Evolutionary conservation across 2,113 vertebrate genomes (phyloP).

Genomic region (Nerophis ophidion): DNA sequence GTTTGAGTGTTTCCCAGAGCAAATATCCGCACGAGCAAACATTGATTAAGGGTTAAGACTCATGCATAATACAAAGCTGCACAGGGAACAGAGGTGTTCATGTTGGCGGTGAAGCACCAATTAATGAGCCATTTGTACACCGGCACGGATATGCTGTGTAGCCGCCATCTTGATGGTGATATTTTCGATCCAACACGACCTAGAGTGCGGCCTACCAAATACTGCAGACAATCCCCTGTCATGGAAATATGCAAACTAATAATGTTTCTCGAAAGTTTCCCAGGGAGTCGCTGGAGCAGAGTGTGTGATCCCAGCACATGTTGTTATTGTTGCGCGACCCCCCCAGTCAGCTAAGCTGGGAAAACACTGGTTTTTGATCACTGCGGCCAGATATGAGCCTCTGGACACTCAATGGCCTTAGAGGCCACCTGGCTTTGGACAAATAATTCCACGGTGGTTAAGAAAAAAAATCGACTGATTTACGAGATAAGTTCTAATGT

Average conservation of each 20-base stretch:
- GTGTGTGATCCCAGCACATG: constrained; percentile 55
- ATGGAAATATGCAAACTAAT: constrained; percentile 40
- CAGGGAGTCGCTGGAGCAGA: constrained; percentile 42
- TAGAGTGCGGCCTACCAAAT: constrained; percentile 5
- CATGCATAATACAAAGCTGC: constrained; percentile 47
- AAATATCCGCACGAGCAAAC: constrained; percentile 23
- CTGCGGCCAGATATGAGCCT: constrained; percentile 35
- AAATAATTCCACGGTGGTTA: constrained; percentile 15
- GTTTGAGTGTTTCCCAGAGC: constrained; percentile 6
- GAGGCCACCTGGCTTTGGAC: constrained; percentile 47
- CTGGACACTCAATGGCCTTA: constrained; percentile 29
- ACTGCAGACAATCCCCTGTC: constrained; percentile 11
- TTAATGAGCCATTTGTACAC: constrained; percentile 27
- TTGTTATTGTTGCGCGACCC: constrained; percentile 54
- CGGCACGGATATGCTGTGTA: not conserved
- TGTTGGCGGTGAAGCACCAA: constrained; percentile 12
- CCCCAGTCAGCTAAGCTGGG: constrained; percentile 57
- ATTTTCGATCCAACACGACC: not conserved
- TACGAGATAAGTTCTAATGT: not conserved
- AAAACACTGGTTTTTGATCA: constrained; percentile 52
- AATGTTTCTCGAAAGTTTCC: constrained; percentile 48
- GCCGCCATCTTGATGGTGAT: constrained; percentile 10
- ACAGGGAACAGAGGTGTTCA: constrained; percentile 42
- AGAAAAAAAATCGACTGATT: not conserved
- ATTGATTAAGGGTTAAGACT: constrained; percentile 38